phyloP scores from a whole-genome alignment of 2,113 vertebrate genomes.

The Pedetes capensis region DNA sequence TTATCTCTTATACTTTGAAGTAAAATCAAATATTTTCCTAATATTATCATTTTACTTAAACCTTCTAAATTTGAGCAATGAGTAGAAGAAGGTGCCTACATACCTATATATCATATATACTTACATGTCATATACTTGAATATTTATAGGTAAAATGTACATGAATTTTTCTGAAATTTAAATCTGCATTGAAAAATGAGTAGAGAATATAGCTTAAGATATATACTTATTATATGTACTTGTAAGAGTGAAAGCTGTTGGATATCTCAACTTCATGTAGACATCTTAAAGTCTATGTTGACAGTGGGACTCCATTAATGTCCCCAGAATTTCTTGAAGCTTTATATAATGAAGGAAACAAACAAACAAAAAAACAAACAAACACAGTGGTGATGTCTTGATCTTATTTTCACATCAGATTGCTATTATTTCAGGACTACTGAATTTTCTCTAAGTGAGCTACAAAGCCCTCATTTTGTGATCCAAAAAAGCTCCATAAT shows the following conservation, averaged over 20 bases:
- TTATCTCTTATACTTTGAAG: neutral
- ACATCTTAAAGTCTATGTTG: slow-evolving; percentile 21
- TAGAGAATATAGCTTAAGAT: neutral
- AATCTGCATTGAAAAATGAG: neutral
- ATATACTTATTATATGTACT: neutral
- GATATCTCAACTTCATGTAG: neutral
- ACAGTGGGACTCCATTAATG: neutral
- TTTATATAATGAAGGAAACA: neutral
- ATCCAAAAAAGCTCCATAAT: neutral
- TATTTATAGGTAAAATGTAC: neutral
- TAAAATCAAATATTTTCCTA: slow-evolving; percentile 35
- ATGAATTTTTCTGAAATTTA: neutral
- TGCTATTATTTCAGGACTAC: neutral
- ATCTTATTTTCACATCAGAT: slow-evolving; percentile 43
- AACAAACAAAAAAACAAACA: no score
- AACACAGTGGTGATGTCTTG: neutral
- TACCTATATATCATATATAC: neutral
- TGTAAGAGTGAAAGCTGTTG: slow-evolving; percentile 13
- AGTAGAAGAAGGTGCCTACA: neutral
- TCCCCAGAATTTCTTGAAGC: neutral
- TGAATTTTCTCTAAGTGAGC: slow-evolving; percentile 18
- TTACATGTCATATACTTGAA: neutral
- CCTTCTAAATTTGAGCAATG: slow-evolving; percentile 3
- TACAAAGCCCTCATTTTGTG: neutral
- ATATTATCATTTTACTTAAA: slow-evolving; percentile 38